Conservation (phyloP, 2,113 vertebrate species). For the Paracanthobrama guichenoti region DNA sequence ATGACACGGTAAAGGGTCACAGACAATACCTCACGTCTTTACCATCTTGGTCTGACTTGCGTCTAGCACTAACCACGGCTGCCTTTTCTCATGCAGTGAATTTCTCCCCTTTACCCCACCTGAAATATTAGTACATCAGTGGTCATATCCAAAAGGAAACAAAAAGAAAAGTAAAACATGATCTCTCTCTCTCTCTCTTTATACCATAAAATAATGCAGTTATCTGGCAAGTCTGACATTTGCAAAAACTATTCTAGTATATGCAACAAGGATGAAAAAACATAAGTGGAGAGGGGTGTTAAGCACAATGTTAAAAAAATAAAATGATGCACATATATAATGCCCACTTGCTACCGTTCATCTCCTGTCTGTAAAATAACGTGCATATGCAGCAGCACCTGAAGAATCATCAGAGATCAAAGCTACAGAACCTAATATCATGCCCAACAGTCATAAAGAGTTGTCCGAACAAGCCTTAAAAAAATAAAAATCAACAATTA, state of each 20-base stretch:
- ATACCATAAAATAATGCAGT: conserved; percentile 21
- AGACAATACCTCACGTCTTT: conserved; percentile 55
- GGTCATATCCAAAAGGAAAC: conserved; percentile 52
- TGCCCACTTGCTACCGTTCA: conserved; percentile 24
- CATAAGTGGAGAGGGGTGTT: background rate
- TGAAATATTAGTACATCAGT: conserved; percentile 57
- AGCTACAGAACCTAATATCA: conserved; percentile 9
- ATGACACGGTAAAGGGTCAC: conserved; percentile 50
- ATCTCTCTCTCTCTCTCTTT: conserved; percentile 22
- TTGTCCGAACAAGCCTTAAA: background rate
- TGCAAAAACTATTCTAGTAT: conserved; percentile 25
- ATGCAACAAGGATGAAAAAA: conserved; percentile 5
- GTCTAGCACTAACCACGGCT: conserved; percentile 47
- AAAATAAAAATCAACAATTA: background rate
- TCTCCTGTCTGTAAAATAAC: conserved; percentile 25
- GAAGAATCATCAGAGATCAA: background rate
- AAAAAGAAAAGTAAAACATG: conserved; percentile 46
- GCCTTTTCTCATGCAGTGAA: conserved; percentile 58
- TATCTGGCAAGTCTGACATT: background rate
- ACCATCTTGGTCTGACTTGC: conserved; percentile 52
- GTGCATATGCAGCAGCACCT: conserved; percentile 10
- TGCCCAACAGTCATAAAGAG: conserved; percentile 1
- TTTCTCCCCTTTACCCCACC: conserved; percentile 43
- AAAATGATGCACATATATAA: conserved; percentile 9
- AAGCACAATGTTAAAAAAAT: conserved; percentile 5